A percentile compares a stretch with the other conserved stretches of the same genome.
Conservation (phyloP, 2,113 vertebrate genomes). For the Sclerurus mexicanus region DNA sequence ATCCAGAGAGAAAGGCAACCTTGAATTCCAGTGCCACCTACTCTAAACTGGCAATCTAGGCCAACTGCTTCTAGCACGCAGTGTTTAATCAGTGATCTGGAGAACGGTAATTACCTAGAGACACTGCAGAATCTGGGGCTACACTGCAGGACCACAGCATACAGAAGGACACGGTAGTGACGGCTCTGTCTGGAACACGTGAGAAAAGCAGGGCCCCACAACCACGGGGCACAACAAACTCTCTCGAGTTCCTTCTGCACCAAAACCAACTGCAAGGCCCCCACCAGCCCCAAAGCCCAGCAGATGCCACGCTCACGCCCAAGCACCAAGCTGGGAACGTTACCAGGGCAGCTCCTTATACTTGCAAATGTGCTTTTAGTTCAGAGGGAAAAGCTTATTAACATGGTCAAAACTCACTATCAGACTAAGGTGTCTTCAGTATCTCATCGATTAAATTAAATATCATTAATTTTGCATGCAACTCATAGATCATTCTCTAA, state of each 20-base stretch:
- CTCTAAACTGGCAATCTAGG: background rate
- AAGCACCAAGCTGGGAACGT: background rate
- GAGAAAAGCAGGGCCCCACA: too few relatives aligned
- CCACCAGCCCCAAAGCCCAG: background rate
- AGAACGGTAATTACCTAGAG: background rate
- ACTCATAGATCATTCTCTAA: slow-evolving; percentile 32
- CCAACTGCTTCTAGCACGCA: background rate
- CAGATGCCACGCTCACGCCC: fast-evolving
- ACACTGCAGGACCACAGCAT: fast-evolving
- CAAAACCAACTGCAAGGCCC: background rate
- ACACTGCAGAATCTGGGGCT: background rate
- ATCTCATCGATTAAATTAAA: slow-evolving; percentile 31
- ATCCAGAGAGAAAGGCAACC: background rate
- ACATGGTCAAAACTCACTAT: background rate
- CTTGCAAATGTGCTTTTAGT: background rate
- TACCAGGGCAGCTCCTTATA: background rate
- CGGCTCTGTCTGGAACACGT: background rate
- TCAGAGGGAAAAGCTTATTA: background rate
- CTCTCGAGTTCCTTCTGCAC: background rate
- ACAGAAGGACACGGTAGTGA: background rate
- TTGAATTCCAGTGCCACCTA: background rate
- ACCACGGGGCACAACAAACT: background rate
- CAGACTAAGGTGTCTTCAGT: background rate
- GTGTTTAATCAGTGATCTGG: background rate
- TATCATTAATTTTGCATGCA: slow-evolving; percentile 40